These are phyloP conservation scores for Distichodus sexfasciatus DNA, from an alignment of 2,797 vertebrate species.

Conservation along the genomic window DNA sequence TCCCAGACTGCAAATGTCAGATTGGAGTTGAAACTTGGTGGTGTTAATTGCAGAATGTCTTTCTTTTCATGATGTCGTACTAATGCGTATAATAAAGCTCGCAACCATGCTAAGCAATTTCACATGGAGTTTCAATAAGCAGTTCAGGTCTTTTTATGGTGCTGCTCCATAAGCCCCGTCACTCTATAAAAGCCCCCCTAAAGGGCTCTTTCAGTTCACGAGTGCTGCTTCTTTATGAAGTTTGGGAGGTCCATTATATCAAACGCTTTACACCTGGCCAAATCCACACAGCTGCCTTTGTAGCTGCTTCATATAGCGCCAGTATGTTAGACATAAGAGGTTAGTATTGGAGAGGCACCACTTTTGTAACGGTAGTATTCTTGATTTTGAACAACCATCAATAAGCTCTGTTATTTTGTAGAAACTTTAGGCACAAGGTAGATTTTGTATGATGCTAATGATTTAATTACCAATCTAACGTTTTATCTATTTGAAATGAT, in stretches of 20 bases:
- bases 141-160: neutral
- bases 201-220: conserved; percentile 12
- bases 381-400: neutral
- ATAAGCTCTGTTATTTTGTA: too few species aligned
- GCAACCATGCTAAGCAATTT: neutral
- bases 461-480: too few species aligned
- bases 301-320: neutral
- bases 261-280: conserved; percentile 15
- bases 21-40: neutral
- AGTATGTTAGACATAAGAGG: neutral
- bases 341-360: neutral
- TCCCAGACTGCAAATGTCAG: too few species aligned
- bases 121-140: neutral
- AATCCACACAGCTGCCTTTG: conserved; percentile 16
- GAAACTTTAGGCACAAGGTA: too few species aligned
- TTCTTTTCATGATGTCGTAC: neutral
- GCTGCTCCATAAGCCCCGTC: too few species aligned
- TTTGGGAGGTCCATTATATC: conserved; percentile 30
- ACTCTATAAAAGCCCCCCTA: conserved; percentile 32
- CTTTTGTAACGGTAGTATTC: neutral
- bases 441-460: too few species aligned
- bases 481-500: too few species aligned
- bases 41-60: too few species aligned
- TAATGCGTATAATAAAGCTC: neutral
- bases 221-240: conserved; percentile 2